Percentiles rank a stretch among this genome's conserved stretches.
Evolutionary conservation across 2,888 invertebrate genomes (phyloP).

Genomic region (Ormyrus nitidulus): DNA sequence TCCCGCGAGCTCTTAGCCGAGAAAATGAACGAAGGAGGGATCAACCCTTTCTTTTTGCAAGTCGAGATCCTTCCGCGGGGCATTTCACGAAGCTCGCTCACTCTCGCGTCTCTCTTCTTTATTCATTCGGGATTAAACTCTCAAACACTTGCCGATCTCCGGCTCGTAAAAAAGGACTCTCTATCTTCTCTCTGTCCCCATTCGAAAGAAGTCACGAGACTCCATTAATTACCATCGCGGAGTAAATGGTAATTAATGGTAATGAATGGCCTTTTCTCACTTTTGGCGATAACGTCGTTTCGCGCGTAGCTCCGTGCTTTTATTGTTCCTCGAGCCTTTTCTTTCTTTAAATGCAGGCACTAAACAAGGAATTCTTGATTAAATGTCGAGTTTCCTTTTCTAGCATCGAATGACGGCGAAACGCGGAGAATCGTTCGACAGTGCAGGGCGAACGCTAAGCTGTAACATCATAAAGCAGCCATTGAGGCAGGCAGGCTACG

Average conservation of each 20-base stretch:
- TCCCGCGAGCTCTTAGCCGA: slow-evolving; percentile 22
- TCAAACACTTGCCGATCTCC: slow-evolving; percentile 62
- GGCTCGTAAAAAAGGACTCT: slow-evolving; percentile 42
- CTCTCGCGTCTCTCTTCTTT: slow-evolving; percentile 59
- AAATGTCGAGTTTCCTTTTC: neutral
- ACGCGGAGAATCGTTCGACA: neutral
- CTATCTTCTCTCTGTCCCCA: slow-evolving; percentile 20
- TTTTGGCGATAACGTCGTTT: slow-evolving; percentile 49
- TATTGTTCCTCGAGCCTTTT: neutral
- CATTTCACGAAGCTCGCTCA: slow-evolving; percentile 54
- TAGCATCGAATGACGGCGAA: neutral
- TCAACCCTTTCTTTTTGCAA: slow-evolving; percentile 65
- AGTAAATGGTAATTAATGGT: slow-evolving; percentile 63
- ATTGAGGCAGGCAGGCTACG: slow-evolving; percentile 18
- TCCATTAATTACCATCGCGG: slow-evolving; percentile 62
- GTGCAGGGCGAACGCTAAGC: neutral
- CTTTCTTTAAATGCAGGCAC: neutral
- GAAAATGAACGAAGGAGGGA: slow-evolving; percentile 54
- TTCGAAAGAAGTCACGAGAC: slow-evolving; percentile 60
- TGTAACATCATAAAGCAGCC: slow-evolving; percentile 19
- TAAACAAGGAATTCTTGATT: neutral
- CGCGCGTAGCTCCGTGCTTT: neutral
- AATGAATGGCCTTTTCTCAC: slow-evolving; percentile 61
- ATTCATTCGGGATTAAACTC: slow-evolving; percentile 64
- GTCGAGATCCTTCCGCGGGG: slow-evolving; percentile 63